A percentile compares a stretch with the other conserved stretches of the same genome.
phyloP scores from a whole-genome alignment of 2,888 invertebrate genomes.

The Mythimna pallens region DNA sequence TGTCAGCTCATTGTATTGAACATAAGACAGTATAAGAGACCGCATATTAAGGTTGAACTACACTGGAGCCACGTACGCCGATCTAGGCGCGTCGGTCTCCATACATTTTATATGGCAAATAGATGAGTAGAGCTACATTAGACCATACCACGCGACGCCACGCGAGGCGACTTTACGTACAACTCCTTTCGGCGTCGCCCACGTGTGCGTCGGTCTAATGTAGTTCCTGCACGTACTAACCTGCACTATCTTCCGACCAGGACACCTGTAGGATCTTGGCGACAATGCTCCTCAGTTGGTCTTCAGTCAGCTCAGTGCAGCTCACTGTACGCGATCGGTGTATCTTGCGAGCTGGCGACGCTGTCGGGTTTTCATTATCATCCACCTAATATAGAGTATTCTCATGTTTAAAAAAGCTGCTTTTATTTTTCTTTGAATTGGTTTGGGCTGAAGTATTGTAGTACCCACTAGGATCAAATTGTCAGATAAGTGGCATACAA shows the following conservation, averaged over 20 bases:
- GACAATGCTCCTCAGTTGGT: slow-evolving; percentile 92
- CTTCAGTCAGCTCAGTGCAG: slow-evolving; percentile 91
- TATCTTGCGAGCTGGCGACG: slow-evolving; percentile 85
- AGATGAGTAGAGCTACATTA: too few species aligned
- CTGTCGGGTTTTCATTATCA: slow-evolving; percentile 80
- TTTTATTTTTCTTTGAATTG: background rate
- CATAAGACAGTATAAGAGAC: too few species aligned
- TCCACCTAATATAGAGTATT: slow-evolving; percentile 83
- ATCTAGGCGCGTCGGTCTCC: too few species aligned
- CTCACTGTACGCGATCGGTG: slow-evolving; percentile 86
- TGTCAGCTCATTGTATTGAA: too few species aligned
- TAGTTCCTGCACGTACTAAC: slow-evolving; percentile 68
- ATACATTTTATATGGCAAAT: too few species aligned
- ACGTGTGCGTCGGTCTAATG: too few species aligned
- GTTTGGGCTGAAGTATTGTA: background rate
- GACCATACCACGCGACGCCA: too few species aligned
- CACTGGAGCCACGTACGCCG: too few species aligned
- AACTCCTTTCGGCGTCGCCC: too few species aligned
- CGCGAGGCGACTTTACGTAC: too few species aligned
- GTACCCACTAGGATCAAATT: slow-evolving; percentile 4
- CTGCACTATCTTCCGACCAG: slow-evolving; percentile 92
- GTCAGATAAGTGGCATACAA: background rate
- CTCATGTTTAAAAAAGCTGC: slow-evolving; percentile 1
- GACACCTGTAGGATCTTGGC: slow-evolving; percentile 93
- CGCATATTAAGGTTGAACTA: too few species aligned